Conservation (phyloP, 1,140 invertebrate species). For the Apis laboriosa region DNA sequence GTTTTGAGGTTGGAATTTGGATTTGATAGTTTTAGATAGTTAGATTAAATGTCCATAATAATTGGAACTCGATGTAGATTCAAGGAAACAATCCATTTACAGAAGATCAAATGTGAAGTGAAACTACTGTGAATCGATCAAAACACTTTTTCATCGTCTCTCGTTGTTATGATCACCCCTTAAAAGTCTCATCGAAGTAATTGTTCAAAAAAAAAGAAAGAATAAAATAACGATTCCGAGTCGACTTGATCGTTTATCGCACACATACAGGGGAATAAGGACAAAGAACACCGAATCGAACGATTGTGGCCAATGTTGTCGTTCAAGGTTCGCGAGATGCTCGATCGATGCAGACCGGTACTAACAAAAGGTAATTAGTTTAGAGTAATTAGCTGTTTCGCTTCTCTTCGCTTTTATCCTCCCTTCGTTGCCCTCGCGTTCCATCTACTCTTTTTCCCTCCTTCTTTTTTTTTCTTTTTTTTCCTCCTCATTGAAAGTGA, state of each 20-base stretch:
- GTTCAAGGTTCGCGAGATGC: background rate
- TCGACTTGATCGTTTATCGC: conserved; percentile 2
- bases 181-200: background rate
- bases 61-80: background rate
- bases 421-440: background rate
- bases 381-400: conserved; percentile 73
- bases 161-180: background rate
- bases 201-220: background rate
- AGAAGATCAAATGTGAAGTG: background rate
- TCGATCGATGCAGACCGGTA: conserved; percentile 23
- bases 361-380: conserved; percentile 76
- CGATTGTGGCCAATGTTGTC: background rate
- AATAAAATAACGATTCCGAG: background rate
- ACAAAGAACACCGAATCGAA: conserved; percentile 5
- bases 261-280: background rate
- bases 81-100: background rate
- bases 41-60: too few species aligned
- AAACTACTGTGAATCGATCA: background rate
- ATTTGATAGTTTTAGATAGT: too few species aligned
- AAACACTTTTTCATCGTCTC: background rate
- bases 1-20: too few species aligned
- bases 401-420: background rate
- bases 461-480: background rate
- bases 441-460: background rate
- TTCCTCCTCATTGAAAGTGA: conserved; percentile 13